These are phyloP conservation scores for Lemur catta DNA, from an alignment of 2,797 vertebrate species.

Conservation along the genomic window DNA sequence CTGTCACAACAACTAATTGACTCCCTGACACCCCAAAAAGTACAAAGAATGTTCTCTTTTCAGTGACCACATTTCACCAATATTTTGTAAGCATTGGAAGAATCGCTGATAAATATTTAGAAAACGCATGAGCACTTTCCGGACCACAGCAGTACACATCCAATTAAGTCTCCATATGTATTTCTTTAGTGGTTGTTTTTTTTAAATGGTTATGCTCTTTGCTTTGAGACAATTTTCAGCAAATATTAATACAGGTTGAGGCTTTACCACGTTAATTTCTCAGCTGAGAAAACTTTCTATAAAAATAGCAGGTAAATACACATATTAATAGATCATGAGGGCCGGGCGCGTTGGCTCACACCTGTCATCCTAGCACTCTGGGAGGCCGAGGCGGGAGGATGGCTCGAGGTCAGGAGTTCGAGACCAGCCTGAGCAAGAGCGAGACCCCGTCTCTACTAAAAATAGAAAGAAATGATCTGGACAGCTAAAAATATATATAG, in stretches of 20 bases:
- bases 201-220: neutral
- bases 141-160: neutral
- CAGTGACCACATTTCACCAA: neutral
- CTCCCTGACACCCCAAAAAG: neutral
- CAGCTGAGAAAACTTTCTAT: neutral
- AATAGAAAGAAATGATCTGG: no score
- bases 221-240: neutral
- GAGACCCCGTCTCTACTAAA: no score
- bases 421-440: no score
- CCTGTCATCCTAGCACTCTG: no score
- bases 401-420: no score
- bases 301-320: neutral
- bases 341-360: fast-evolving
- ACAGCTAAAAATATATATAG: no score
- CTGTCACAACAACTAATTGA: neutral
- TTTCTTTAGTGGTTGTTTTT: neutral
- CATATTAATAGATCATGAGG: neutral
- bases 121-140: neutral
- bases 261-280: neutral
- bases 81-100: neutral
- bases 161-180: neutral
- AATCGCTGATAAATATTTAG: neutral
- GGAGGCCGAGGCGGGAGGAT: no score
- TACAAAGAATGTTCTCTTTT: neutral
- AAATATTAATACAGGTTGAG: neutral